Evolutionary conservation across 1,140 invertebrate species (phyloP), one percentile per base, ranked within the genome.

Genomic region (Trinorchestia longiramus): DNA sequence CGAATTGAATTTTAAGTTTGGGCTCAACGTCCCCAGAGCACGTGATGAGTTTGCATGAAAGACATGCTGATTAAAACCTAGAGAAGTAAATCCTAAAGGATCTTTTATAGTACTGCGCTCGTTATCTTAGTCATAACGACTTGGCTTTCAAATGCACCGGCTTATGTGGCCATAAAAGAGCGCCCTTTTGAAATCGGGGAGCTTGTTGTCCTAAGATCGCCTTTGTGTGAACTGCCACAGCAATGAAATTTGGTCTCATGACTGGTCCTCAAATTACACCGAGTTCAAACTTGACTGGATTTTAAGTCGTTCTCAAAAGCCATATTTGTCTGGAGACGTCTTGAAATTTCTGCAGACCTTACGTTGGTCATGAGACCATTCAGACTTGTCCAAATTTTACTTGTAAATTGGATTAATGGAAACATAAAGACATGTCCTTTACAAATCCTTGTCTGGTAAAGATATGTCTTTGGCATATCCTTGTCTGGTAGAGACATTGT

Each of bases 1-100:
- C 62, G 62, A 77, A 77, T 77, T 77, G 62, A 77, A 77, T 77
- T 77, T 77, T 77, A 77, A 77, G 62, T 77, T 77, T 77, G 62
- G 1, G 11, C 28, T 36, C 62, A 77, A 36, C 62, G 62, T 77
- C 62, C 62, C 62, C 62, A 77, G 62, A 77, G 62, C 62, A 36
- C 62, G 62, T 77, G 62, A 77, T 77, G 62, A 77, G 62, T 28
- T 77, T 77, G 62, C 62, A 77, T 77, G 62, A 77, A 77, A 77
- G 62, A 77, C 62, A 77, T 77, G 28, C 62, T 77, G 62, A 77
- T 77, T 77, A 77, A 77, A 77, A 11, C 62, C 15, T 77, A 77
- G 62, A 77, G 11, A 28, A 77, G 62, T 77, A 77, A 77, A 77
- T 77, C 62, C 62, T 77, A 77, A 77, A 23, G 62, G 62, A 77